phyloP scores from a whole-genome alignment of 2,113 vertebrate species.

The Marmota monax region DNA sequence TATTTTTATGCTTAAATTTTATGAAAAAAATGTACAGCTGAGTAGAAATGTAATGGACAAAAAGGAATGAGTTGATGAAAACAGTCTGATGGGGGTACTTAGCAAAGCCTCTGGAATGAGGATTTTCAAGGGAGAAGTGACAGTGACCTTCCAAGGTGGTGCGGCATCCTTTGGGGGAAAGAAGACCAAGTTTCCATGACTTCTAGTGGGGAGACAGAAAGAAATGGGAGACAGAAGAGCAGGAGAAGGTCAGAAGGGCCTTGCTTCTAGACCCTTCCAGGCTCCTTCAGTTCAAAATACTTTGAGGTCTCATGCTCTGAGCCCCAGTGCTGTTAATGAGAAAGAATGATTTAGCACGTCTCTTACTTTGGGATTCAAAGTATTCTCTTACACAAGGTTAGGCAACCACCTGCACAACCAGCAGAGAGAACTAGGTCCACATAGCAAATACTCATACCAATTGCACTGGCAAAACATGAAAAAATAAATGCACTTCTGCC shows the following conservation, averaged over 20 bases:
- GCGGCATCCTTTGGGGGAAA: background rate
- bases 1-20: background rate
- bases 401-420: background rate
- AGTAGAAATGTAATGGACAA: background rate
- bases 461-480: background rate
- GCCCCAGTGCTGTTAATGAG: background rate
- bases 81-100: background rate
- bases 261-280: background rate
- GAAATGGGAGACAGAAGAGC: rapidly evolving
- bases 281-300: background rate
- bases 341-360: background rate
- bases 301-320: background rate
- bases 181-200: background rate
- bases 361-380: background rate
- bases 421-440: background rate
- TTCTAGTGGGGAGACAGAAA: background rate
- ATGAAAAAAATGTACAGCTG: background rate
- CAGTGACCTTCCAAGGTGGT: background rate
- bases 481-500: background rate
- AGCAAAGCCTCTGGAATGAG: background rate
- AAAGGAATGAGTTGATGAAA: background rate
- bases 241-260: background rate
- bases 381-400: background rate
- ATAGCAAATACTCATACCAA: background rate
- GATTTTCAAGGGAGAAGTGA: background rate